Evolutionary conservation across 2,113 vertebrate genomes (phyloP), one percentile per base, ranked within the genome.

Genomic region (Ictalurus furcatus): DNA sequence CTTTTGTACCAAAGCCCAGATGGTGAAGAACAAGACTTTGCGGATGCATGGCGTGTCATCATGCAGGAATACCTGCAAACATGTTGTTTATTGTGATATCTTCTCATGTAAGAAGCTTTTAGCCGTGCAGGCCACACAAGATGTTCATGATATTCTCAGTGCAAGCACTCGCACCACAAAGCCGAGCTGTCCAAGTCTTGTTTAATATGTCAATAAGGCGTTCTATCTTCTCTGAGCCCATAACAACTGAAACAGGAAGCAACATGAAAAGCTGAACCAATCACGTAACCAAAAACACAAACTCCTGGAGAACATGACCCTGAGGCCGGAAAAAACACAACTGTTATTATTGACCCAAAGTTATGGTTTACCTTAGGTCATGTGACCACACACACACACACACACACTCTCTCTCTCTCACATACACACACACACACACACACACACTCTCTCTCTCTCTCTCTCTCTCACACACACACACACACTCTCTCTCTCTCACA

Each of bases 361-460:
- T 13, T 5, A n/a, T 69, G n/a, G 63, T 3, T 65, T n/a, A n/a
- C 11, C 28, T n/a, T 14, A 11, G 12, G 12, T n/a, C 28, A 12
- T 8, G 21, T 8, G 6, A 13, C 19, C 63, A 90, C 93, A 91
- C 79, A 89, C 90, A 83, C 86, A 92, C 34, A 4, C 63, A 90
- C 93, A 91, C 79, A 89, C 90, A 83, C 86, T 92, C 34, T 34
- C 34, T 34, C 34, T 34, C 34, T 34, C 34, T 34, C 34, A 34
- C 34, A 0, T 34, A 89, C 89, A 85, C 85, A 93, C 92, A 90
- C 92, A 88, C 87, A 94, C 48, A 9, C 48, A 52, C 48, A 52
- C 48, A 52, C 48, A 52, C 48, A 40, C 40, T 40, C 40, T 40
- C 40, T 3, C 40, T 3, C 40, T 40, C 40, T 2, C 40, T n/a